Evolutionary conservation across 2,113 vertebrate genomes (phyloP).

Genomic region (Rattus rattus): DNA sequence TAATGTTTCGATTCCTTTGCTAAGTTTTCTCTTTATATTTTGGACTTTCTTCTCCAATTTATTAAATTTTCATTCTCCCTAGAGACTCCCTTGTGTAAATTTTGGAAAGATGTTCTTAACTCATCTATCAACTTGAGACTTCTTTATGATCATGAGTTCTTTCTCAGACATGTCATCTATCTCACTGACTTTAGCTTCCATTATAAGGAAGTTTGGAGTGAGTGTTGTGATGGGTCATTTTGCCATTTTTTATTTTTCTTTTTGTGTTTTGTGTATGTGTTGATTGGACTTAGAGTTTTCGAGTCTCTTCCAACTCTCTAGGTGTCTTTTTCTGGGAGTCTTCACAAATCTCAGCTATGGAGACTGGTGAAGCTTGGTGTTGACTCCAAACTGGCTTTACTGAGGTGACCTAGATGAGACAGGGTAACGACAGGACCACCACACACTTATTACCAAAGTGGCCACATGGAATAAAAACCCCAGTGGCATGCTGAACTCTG

Average conservation of each 20-base stretch:
- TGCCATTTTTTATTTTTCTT: background rate
- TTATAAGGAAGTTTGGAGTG: background rate
- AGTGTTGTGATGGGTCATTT: background rate
- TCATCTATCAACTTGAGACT: background rate
- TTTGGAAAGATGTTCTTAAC: background rate
- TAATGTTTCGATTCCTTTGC: background rate
- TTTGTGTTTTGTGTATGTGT: background rate
- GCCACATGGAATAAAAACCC: background rate
- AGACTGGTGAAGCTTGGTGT: background rate
- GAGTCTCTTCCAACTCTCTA: background rate
- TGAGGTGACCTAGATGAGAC: background rate
- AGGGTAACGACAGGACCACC: background rate
- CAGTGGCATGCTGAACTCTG: background rate
- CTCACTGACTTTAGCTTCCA: background rate
- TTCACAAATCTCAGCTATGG: background rate
- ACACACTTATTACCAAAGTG: background rate
- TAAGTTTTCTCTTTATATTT: background rate
- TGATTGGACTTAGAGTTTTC: background rate
- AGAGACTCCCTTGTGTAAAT: background rate
- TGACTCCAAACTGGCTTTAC: background rate
- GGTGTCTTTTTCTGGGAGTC: background rate
- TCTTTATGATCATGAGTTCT: background rate
- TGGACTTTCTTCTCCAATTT: background rate
- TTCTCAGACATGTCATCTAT: background rate
- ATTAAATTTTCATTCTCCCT: background rate